Percentiles rank a stretch among this genome's conserved stretches.
Evolutionary conservation across 2,113 vertebrate genomes (phyloP).

Genomic region (Myiopsitta monachus): DNA sequence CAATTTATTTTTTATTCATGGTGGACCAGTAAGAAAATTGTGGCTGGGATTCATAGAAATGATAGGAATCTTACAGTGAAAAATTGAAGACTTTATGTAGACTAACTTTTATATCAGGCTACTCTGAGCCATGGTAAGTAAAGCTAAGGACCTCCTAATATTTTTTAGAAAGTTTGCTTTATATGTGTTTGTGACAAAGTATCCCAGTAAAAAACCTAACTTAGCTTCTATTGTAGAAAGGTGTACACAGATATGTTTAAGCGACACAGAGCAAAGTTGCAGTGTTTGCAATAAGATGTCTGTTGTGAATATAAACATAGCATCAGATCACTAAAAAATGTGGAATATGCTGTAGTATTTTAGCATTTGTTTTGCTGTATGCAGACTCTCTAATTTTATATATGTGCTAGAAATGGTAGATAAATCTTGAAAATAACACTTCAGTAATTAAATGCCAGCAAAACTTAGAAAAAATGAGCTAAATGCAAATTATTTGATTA

Average conservation of each 20-base stretch:
- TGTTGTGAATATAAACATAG: background rate
- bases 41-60: background rate
- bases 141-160: background rate
- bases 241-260: background rate
- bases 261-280: background rate
- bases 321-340: background rate
- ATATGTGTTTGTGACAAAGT: background rate
- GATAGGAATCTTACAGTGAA: background rate
- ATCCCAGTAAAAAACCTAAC: background rate
- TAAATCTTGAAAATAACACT: background rate
- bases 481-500: background rate
- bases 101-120: background rate
- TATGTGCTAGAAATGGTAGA: background rate
- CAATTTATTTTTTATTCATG: background rate
- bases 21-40: background rate
- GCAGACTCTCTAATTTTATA: background rate
- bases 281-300: background rate
- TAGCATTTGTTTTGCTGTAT: background rate
- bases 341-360: background rate
- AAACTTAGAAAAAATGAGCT: background rate
- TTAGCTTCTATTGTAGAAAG: background rate
- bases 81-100: background rate
- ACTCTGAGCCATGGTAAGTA: background rate
- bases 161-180: background rate
- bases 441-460: background rate